Base-by-base conservation (phyloP, 2,888 invertebrate species). In the Parasteatoda lunata region DNA sequence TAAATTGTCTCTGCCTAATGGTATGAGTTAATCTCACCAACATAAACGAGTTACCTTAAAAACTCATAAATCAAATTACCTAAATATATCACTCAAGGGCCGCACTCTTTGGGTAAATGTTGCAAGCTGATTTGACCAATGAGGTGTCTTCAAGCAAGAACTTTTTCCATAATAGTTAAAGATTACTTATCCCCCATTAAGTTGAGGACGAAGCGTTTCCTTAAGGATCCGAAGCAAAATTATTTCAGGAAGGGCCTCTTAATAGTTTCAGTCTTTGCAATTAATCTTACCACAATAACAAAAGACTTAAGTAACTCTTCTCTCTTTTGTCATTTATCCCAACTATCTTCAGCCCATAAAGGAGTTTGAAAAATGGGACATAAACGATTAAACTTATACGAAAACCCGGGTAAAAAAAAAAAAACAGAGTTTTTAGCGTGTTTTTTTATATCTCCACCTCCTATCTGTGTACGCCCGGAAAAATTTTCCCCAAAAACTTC, bases 21-120 rank as follows among this genome's bases (percentile, higher is more conserved):
- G 82, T 69, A 83, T 77, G 76, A 54, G 76, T 80, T 80, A 80
- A 85, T 80, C 47, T 80, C 49, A 70, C 80, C 64, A 71, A 77
- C 75, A 85, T 66, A 79, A 85, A 30, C 70, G 76, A 76, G 80
- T 65, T 80, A 80, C 65, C 65, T 85, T 80, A 76, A 85, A 85
- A 77, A 71, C 80, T 77, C 76, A 85, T 85, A 85, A 85, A 85
- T 85, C 85, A 85, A 80, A 85, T 85, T 80, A 85, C 76, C 76
- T 78, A 75, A 69, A 81, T 81, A 81, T 81, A 75, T 75, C 72
- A 71, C 71, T 66, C 69, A 45, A 66, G 51, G 75, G 30, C 75
- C 54, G 68, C 30, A 54, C 52, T 15, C 66, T 15, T 8, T n/a
- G 45, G 66, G 9, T 15, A 68, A 69, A 68, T 73, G 30, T 30